These are phyloP conservation scores for Hyalella azteca DNA, from an alignment of 2,888 invertebrate species.

Conservation along the genomic window DNA sequence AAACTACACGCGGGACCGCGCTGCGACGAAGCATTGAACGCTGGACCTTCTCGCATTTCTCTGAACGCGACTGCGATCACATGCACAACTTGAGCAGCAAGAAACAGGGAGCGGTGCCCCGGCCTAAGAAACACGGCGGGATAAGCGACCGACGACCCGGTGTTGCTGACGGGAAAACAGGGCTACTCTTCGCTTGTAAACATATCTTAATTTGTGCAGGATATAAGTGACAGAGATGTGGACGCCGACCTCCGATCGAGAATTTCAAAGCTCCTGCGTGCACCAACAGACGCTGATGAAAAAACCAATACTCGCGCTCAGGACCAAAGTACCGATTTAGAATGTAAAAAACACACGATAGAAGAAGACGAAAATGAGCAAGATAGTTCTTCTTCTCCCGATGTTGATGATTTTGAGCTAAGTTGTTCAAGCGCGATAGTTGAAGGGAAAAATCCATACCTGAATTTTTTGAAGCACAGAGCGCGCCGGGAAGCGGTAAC, in stretches of 20 bases:
- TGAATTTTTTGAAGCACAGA: neutral
- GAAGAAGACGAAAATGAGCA: no score
- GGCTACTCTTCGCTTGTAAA: no score
- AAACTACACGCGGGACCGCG: neutral
- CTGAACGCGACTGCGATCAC: neutral
- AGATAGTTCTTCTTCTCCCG: no score
- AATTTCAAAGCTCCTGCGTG: neutral
- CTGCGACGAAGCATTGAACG: slow-evolving; percentile 3
- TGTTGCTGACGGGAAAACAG: no score
- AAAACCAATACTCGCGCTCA: no score
- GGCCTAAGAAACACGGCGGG: no score
- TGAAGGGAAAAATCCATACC: neutral
- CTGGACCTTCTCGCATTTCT: slow-evolving; percentile 26
- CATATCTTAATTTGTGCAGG: no score
- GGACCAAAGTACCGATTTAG: no score
- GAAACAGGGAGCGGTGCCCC: no score
- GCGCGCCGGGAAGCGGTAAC: neutral
- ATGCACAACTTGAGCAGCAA: neutral
- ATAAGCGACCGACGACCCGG: neutral
- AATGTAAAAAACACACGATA: no score
- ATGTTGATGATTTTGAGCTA: no score
- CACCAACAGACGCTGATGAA: neutral
- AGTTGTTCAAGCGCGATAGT: neutral
- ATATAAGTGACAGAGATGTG: neutral
- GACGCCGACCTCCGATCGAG: neutral